A percentile compares a stretch with the other conserved stretches of the same genome.
Conservation (phyloP, 1,140 invertebrate species). For the Hylaeus anthracinus region DNA sequence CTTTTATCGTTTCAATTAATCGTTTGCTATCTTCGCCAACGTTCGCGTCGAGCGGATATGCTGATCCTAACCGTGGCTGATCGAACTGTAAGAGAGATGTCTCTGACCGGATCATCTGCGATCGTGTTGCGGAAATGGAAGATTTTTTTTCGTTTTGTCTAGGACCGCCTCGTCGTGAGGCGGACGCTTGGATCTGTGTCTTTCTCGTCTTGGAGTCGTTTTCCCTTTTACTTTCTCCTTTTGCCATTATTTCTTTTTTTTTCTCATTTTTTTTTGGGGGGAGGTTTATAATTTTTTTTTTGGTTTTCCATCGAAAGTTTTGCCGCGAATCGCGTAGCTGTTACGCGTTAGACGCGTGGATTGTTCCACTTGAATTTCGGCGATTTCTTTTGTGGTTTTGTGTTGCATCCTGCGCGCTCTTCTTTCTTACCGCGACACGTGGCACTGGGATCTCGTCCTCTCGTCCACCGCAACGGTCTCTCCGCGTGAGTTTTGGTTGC, state of each 20-base stretch:
- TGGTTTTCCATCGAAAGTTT: constrained; percentile 42
- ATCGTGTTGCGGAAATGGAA: constrained; percentile 41
- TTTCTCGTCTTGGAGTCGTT: constrained; percentile 4
- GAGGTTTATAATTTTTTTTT: neutral
- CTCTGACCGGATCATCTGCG: neutral
- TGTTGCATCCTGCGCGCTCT: neutral
- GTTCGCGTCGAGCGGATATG: constrained; percentile 7
- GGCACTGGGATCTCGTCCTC: neutral
- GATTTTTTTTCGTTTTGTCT: constrained; percentile 9
- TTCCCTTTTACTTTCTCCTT: neutral
- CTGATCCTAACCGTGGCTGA: constrained; percentile 26
- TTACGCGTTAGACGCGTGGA: constrained; percentile 70
- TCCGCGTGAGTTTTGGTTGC: neutral
- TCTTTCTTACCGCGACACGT: neutral
- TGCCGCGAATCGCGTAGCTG: constrained; percentile 72
- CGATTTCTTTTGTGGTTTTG: constrained; percentile 11
- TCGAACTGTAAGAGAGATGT: constrained; percentile 28
- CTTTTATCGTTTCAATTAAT: neutral
- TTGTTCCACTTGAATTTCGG: neutral
- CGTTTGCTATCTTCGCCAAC: neutral
- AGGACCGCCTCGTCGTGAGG: neutral
- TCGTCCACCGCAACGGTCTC: constrained; percentile 7
- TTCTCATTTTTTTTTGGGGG: constrained; percentile 2
- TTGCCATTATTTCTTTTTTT: neutral
- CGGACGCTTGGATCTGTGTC: neutral